These are phyloP conservation scores for Thysanoteuthis rhombus DNA, from an alignment of 2,888 invertebrate species.

Conservation along the genomic window DNA sequence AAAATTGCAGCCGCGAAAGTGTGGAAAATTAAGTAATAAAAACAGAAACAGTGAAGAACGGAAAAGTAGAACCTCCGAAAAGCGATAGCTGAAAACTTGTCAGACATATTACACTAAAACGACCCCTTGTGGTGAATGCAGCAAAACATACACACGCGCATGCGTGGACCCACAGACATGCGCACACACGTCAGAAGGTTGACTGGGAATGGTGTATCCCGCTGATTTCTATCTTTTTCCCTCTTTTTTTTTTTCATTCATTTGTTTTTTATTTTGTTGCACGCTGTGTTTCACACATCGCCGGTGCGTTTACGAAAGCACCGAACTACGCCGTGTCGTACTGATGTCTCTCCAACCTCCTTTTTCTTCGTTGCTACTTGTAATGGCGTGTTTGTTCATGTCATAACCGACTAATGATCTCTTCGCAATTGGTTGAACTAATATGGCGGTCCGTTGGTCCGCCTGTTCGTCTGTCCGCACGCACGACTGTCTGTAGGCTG, in stretches of 20 bases:
- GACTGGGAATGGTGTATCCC: not conserved
- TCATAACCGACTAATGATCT: not conserved
- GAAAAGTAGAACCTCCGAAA: not conserved
- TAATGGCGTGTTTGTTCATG: not conserved
- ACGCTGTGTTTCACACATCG: not conserved
- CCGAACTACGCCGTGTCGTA: not conserved
- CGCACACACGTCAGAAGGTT: not conserved
- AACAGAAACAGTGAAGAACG: not conserved
- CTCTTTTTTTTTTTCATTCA: too few species aligned
- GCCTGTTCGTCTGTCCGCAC: not conserved
- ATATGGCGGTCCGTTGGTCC: not conserved
- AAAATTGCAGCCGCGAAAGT: not conserved
- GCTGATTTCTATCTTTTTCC: not conserved
- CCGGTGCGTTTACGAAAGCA: not conserved
- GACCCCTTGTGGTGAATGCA: not conserved
- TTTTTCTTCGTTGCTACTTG: not conserved
- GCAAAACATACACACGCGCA: not conserved
- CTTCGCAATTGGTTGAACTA: not conserved
- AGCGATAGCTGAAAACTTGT: not conserved
- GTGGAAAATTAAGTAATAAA: too few species aligned
- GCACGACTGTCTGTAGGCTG: not conserved
- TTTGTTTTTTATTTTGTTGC: not conserved
- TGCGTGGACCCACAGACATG: not conserved
- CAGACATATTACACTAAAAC: not conserved
- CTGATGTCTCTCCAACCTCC: not conserved